Evolutionary conservation across 2,113 vertebrate genomes (phyloP).

Genomic region (Ginglymostoma cirratum): DNA sequence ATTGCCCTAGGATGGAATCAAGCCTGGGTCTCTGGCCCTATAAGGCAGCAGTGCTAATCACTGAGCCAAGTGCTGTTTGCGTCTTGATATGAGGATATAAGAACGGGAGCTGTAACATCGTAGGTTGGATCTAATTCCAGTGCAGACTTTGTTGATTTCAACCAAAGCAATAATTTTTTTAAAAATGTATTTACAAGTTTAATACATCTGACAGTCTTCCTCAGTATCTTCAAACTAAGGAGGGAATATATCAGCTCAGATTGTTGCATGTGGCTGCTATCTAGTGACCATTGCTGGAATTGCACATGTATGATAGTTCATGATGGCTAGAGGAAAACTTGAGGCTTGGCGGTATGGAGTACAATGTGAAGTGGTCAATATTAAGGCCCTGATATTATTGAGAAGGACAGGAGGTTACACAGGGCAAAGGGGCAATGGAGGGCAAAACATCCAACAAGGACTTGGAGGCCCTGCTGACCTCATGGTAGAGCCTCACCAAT

Average conservation of each 20-base stretch:
- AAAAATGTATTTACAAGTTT: neutral
- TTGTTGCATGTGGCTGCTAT: slow-evolving; percentile 2
- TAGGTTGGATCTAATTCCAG: neutral
- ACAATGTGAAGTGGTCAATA: neutral
- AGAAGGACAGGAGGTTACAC: neutral
- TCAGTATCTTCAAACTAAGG: neutral
- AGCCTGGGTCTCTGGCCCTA: no score
- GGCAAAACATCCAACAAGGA: no score
- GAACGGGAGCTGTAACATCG: neutral
- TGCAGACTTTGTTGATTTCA: neutral
- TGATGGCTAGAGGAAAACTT: neutral
- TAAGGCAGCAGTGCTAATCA: no score
- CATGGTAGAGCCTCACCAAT: no score
- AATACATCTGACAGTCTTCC: neutral
- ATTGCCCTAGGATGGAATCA: no score
- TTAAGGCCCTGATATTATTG: neutral
- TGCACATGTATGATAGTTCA: neutral
- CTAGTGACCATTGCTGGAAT: neutral
- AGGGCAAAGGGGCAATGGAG: neutral
- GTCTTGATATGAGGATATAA: neutral
- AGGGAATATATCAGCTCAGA: neutral
- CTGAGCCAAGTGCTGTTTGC: no score
- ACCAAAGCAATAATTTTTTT: neutral
- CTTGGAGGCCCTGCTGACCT: no score
- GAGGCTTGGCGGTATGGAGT: no score